Percentiles rank a stretch among this genome's conserved stretches.
phyloP scores from a whole-genome alignment of 1,140 invertebrate species.

The Drosophila yakuba region DNA sequence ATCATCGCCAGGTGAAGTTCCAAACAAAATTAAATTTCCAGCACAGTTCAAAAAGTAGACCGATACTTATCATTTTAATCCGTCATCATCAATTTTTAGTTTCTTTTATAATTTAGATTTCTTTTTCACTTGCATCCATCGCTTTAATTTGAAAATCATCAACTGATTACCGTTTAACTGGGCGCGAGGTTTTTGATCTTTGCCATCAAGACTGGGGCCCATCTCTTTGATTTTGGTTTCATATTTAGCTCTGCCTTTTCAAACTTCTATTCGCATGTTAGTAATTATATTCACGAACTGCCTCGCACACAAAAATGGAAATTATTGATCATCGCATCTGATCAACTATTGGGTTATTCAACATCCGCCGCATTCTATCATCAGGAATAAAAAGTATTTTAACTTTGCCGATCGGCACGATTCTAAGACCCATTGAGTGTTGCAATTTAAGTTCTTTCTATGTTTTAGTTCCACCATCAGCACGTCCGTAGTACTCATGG shows the following conservation, averaged over 20 bases:
- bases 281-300: neutral
- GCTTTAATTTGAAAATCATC: too few species aligned
- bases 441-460: neutral
- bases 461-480: constrained; percentile 13
- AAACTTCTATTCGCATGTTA: constrained; percentile 2
- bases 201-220: neutral
- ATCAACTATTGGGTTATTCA: constrained; percentile 30
- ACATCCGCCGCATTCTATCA: constrained; percentile 17
- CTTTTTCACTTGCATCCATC: too few species aligned
- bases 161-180: neutral
- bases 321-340: constrained; percentile 1
- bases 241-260: neutral
- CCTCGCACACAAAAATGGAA: neutral
- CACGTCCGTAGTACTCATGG: constrained; percentile 23
- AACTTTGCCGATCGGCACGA: constrained; percentile 14
- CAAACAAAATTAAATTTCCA: constrained; percentile 32
- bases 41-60: constrained; percentile 33
- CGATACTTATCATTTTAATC: constrained; percentile 10
- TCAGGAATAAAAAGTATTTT: constrained; percentile 10
- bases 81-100: neutral
- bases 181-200: neutral
- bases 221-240: neutral
- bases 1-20: constrained; percentile 85
- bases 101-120: neutral
- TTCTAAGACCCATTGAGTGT: constrained; percentile 9